Evolutionary conservation across 2,113 vertebrate genomes (phyloP), one percentile per base, ranked within the genome.

Genomic region (Larimichthys crocea): DNA sequence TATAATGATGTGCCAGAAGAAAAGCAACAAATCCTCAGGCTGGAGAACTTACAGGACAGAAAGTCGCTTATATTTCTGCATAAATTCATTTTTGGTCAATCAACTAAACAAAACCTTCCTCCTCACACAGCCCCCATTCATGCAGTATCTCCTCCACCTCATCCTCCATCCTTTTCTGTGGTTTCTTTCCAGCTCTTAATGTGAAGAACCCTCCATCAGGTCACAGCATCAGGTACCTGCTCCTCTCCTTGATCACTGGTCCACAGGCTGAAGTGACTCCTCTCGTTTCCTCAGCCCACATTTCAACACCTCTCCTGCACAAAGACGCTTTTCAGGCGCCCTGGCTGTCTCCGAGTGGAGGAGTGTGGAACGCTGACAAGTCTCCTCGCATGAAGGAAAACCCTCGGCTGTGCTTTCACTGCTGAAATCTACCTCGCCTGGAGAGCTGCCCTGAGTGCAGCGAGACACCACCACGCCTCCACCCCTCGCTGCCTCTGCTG

Each of bases 371-470:
- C 63, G 17, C 9, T 55, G 42, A 75, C 71, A 64, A 63, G 64
- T 64, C 60, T 65, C 69, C 66, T 64, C 62, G 3, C 65, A 57
- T 44, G 22, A 75, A 72, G 52, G n/a, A 80, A 68, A 88, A 59
- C 69, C 46, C 79, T 74, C 22, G 46, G 35, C 55, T 0, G 46
- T 26, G 40, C 56, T 52, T n/a, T 29, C 12, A 16, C 16, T 48
- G 63, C 67, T 61, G 79, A 79, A 74, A 75, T 63, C 65, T 9
- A 63, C 26, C 69, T 84, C 59, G 0, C 10, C 69, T 78, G 59
- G 63, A 74, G 69, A 65, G 35, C 44, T n/a, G 73, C 73, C 52
- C 62, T 42, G 74, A 78, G 42, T 2, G 44, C 40, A 48, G 29
- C 35, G 67, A 44, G 31, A 53, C 63, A 10, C 9, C 68, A 0